Evolutionary conservation across 2,797 vertebrate genomes (phyloP).

Genomic region (Brachyalestes nurse): DNA sequence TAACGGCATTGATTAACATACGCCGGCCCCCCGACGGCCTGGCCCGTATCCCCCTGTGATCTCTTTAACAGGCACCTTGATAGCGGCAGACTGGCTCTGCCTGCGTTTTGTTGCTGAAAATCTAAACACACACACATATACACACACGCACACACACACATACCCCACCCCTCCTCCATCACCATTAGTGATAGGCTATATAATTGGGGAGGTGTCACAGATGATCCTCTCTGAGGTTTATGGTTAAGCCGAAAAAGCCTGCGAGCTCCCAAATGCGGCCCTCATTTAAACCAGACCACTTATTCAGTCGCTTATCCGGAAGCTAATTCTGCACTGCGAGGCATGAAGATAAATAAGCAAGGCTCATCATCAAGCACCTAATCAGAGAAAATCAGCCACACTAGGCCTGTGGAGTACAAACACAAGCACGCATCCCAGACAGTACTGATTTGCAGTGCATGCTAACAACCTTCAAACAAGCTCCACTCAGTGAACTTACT

Average conservation of each 20-base stretch:
- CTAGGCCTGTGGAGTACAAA: conserved; percentile 15
- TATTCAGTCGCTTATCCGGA: conserved; percentile 13
- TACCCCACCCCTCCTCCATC: conserved; percentile 9
- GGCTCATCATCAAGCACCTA: conserved; percentile 18
- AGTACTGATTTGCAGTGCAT: conserved; percentile 31
- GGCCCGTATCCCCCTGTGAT: conserved; percentile 68
- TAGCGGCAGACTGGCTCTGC: conserved; percentile 51
- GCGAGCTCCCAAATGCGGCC: conserved; percentile 46
- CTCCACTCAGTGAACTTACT: neutral
- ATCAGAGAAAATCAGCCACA: conserved; percentile 42
- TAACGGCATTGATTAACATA: conserved; percentile 84
- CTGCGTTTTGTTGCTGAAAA: conserved; percentile 40
- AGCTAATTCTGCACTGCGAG: conserved; percentile 24
- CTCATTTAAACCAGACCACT: conserved; percentile 28
- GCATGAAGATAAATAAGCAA: conserved; percentile 10
- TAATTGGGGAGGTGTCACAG: conserved; percentile 60
- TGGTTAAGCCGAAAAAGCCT: conserved; percentile 36
- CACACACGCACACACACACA: conserved; percentile 15
- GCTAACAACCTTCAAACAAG: conserved; percentile 29
- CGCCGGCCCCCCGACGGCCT: conserved; percentile 48
- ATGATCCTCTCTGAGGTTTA: conserved; percentile 47
- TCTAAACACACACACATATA: conserved; percentile 39
- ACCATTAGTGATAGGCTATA: conserved; percentile 46
- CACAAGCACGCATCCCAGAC: conserved; percentile 31
- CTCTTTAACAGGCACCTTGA: conserved; percentile 66